Base-by-base conservation (phyloP, 2,888 invertebrate genomes). In the Chloroclystis v-ata region DNA sequence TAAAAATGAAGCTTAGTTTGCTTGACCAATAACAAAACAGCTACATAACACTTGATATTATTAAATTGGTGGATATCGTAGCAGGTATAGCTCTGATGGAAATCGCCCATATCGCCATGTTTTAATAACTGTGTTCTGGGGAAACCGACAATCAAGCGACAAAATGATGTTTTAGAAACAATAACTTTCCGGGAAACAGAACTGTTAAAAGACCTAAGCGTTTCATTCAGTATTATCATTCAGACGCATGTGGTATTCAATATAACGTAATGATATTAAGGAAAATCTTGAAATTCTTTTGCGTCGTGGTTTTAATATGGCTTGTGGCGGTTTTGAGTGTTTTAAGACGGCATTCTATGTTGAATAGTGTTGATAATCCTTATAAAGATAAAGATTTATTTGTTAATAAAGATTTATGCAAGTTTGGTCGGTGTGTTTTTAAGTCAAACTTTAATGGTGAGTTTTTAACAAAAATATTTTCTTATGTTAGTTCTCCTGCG, bases 241-340 rank as follows among this genome's bases (percentile, higher is more conserved):
- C 9, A 6, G 9, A n/a, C 10, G 10, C 2, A n/a, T n/a, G n/a
- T 4, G n/a, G 10, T 33, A 16, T n/a, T 6, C 6, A 5, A 5
- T 11, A 1, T 6, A 35, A 10, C 7, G 8, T 11, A 11, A 52
- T 12, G 20, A 58, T 64, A 57, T 39, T 62, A 0, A 57, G 39
- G 28, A 65, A 54, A 35, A 25, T 53, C 3, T 1, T 61, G 0
- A 63, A 65, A 30, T 9, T 61, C 24, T 53, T 78, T 4, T 14
- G 43, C 3, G n/a, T 71, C 0, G 9, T 72, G 1, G 37, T 65
- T 3, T 10, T 64, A 0, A 59, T 78, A 45, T 80, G 77, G 78
- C 7, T 68, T 3, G 62, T 72, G 7, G 68, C 73, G 0, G 49
- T 74, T 14, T 29, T 74, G 9, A 65, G 69, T 1, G 61, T 78